Conservation (phyloP, 2,888 invertebrate species). For the Xestoiulus laeticollis region DNA sequence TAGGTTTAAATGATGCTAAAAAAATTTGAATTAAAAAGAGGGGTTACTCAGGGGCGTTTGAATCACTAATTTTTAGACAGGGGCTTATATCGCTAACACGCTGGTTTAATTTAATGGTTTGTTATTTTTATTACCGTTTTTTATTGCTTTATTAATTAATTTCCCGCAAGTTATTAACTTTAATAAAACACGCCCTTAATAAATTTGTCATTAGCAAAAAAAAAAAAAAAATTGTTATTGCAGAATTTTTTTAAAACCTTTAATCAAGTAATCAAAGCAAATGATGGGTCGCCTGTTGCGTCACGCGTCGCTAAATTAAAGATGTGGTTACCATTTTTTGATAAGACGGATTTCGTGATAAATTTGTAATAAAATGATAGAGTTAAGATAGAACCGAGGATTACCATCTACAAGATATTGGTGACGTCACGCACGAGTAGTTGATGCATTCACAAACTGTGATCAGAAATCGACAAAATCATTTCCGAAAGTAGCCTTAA, state of each 20-base stretch:
- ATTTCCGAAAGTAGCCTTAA: neutral
- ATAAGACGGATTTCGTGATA: no score
- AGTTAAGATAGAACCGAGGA: no score
- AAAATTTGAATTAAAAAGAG: conserved; percentile 28
- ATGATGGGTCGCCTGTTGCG: neutral
- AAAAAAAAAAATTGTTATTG: neutral
- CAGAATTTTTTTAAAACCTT: neutral
- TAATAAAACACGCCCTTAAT: conserved; percentile 49
- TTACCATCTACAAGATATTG: neutral
- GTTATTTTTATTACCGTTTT: conserved; percentile 46
- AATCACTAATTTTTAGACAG: neutral
- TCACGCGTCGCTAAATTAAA: neutral
- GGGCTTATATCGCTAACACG: neutral
- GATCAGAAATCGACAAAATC: neutral
- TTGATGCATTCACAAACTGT: neutral
- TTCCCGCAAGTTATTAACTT: conserved; percentile 19
- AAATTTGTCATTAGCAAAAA: neutral
- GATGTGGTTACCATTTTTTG: neutral
- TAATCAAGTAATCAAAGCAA: neutral
- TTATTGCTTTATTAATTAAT: conserved; percentile 45
- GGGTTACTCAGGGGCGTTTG: neutral
- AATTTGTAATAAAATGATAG: no score
- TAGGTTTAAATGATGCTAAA: neutral
- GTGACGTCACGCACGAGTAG: neutral
- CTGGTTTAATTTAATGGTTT: conserved; percentile 38